phyloP scores from a whole-genome alignment of 2,797 vertebrate species.

The Macroramphosus scolopax region DNA sequence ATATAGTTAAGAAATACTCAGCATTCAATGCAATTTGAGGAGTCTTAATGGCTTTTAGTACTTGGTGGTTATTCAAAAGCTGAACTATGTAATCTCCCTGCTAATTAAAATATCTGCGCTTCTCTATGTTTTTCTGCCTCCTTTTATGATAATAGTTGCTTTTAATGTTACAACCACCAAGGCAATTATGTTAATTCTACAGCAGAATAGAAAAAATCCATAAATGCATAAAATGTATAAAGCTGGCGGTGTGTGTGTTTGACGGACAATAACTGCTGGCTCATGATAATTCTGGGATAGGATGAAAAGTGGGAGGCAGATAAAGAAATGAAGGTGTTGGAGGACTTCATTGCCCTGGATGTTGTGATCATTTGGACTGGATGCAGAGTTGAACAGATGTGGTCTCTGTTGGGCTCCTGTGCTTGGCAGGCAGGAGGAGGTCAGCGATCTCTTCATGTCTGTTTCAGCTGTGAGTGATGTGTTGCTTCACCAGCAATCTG shows the following conservation, averaged over 20 bases:
- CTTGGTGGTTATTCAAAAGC: no score
- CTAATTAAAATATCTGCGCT: slow-evolving; percentile 17
- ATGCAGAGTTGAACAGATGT: no score
- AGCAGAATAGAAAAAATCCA: slow-evolving; percentile 27
- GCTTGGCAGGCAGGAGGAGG: no score
- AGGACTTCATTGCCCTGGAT: slow-evolving; percentile 48
- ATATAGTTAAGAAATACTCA: no score
- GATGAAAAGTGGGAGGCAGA: slow-evolving; percentile 16
- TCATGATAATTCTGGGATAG: slow-evolving; percentile 32
- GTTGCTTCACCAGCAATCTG: neutral
- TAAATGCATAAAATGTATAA: slow-evolving; percentile 38
- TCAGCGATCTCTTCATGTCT: slow-evolving; percentile 15
- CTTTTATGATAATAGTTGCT: slow-evolving; percentile 30
- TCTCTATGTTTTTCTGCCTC: slow-evolving; percentile 7
- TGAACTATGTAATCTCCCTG: slow-evolving; percentile 12
- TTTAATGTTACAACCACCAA: slow-evolving; percentile 15
- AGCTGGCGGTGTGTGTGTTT: neutral
- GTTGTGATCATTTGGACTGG: no score
- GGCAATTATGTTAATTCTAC: slow-evolving; percentile 31
- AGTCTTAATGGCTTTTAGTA: no score
- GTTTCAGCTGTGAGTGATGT: neutral
- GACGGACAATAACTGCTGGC: slow-evolving; percentile 13
- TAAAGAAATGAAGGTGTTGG: slow-evolving; percentile 42
- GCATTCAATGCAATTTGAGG: no score
- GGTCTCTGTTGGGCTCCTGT: no score